These are phyloP conservation scores for Stichodactyla mertensii DNA, from an alignment of 64 coral and sea anemone species.

Conservation along the genomic window DNA sequence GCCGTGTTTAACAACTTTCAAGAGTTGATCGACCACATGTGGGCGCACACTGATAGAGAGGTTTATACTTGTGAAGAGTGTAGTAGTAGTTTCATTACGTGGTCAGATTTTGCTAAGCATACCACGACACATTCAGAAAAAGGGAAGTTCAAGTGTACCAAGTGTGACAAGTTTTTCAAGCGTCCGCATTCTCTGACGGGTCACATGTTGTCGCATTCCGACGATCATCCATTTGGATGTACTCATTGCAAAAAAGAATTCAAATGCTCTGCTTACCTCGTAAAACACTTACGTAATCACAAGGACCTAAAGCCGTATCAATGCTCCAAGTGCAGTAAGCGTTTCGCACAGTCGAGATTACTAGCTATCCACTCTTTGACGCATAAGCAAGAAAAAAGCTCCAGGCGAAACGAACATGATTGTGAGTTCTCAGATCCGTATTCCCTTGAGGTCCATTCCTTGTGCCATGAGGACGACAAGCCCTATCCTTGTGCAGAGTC, in stretches of 20 bases:
- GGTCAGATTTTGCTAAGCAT: constrained; percentile 1
- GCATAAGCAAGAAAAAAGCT: constrained; percentile 4
- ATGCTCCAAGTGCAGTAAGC: constrained; percentile 14
- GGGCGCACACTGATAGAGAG: neutral
- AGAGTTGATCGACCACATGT: neutral
- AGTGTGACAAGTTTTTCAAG: constrained; percentile 8
- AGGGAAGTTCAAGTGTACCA: neutral
- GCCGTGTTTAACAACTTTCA: neutral
- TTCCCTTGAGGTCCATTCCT: constrained; percentile 10
- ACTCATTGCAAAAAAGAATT: constrained; percentile 21
- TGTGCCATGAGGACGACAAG: constrained; percentile 6
- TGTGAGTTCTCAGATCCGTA: constrained; percentile 22
- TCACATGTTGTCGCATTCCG: constrained; percentile 20
- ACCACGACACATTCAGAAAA: constrained; percentile 10
- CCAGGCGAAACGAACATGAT: neutral
- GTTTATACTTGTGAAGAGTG: neutral
- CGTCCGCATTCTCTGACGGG: neutral
- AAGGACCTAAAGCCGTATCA: constrained; percentile 27
- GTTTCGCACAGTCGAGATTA: constrained; percentile 12
- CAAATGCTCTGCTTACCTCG: neutral
- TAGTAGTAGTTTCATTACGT: constrained; percentile 7
- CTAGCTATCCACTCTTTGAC: constrained; percentile 17
- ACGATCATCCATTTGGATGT: constrained; percentile 28
- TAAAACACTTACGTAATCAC: constrained; percentile 19
- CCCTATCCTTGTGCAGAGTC: constrained; percentile 6